Conservation (phyloP, 2,888 invertebrate genomes). For the Invenusta paracnida region DNA sequence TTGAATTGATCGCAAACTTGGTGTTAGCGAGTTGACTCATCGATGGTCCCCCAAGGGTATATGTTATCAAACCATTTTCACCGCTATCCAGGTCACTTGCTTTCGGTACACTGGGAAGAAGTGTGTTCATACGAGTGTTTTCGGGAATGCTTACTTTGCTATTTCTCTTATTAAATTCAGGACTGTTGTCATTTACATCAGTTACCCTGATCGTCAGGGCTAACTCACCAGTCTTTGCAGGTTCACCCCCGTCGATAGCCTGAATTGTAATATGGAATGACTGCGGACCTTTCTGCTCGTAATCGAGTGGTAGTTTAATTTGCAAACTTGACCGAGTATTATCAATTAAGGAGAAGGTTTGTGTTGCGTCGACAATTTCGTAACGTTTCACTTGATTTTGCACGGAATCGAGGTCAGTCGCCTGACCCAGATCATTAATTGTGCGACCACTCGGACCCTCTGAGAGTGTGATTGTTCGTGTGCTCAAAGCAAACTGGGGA, state of each 20-base stretch:
- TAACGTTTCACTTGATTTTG: slow-evolving; percentile 1
- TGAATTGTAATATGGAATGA: slow-evolving; percentile 5
- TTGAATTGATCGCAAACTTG: not conserved
- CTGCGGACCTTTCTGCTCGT: not conserved
- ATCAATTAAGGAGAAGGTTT: not conserved
- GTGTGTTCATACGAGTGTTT: not conserved
- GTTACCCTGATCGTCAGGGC: not conserved
- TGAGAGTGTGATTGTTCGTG: not conserved
- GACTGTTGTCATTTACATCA: slow-evolving; percentile 21
- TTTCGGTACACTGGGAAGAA: not conserved
- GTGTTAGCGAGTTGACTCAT: not conserved
- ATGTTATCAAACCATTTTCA: not conserved
- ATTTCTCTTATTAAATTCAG: not conserved
- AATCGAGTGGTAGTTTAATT: not conserved
- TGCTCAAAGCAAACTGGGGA: not conserved
- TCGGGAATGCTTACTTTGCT: not conserved
- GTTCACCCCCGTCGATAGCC: not conserved
- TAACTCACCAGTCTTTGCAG: not conserved
- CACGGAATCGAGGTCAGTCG: not conserved
- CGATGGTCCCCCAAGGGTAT: not conserved
- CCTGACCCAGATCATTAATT: not conserved
- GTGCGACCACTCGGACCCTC: not conserved
- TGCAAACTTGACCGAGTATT: not conserved
- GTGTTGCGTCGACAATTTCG: not conserved
- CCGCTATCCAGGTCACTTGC: not conserved